phyloP scores from a whole-genome alignment of 2,113 vertebrate species.

The Neoarius graeffei region DNA sequence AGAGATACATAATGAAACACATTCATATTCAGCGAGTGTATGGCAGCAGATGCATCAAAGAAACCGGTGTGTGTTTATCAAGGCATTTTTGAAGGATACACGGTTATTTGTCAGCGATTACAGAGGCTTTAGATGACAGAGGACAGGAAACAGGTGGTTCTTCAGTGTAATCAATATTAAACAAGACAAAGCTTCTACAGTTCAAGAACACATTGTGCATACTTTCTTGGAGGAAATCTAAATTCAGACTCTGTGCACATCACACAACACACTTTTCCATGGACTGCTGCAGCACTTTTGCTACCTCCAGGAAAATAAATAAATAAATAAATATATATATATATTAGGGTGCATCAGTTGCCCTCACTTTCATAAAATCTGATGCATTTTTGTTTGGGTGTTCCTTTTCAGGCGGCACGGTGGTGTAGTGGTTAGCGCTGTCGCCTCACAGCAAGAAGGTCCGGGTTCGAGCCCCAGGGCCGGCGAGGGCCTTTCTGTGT shows the following conservation, averaged over 20 bases:
- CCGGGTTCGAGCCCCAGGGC: too few species aligned
- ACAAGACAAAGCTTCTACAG: background rate
- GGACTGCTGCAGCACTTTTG: conserved; percentile 79
- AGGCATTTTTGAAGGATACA: conserved; percentile 67
- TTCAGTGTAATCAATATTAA: conserved; percentile 71
- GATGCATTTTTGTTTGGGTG: too few species aligned
- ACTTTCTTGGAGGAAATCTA: background rate
- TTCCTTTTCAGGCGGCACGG: too few species aligned
- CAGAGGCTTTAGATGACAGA: conserved; percentile 82
- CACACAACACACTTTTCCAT: too few species aligned
- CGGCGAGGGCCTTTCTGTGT: too few species aligned
- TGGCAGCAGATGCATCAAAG: conserved; percentile 64
- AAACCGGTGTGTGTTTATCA: conserved; percentile 56
- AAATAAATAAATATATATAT: too few species aligned
- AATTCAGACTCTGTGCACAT: conserved; percentile 15
- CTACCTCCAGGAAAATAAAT: conserved; percentile 73
- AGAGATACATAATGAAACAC: conserved; percentile 67
- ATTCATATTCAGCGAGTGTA: conserved; percentile 62
- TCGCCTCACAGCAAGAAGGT: too few species aligned
- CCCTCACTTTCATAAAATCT: too few species aligned
- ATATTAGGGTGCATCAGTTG: too few species aligned
- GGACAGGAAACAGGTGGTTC: conserved; percentile 80
- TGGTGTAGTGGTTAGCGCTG: too few species aligned
- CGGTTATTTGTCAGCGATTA: conserved; percentile 80
- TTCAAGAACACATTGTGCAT: conserved; percentile 49